These are phyloP conservation scores for Drosophila nebulosa DNA, from an alignment of 1,140 invertebrate species.

Conservation along the genomic window DNA sequence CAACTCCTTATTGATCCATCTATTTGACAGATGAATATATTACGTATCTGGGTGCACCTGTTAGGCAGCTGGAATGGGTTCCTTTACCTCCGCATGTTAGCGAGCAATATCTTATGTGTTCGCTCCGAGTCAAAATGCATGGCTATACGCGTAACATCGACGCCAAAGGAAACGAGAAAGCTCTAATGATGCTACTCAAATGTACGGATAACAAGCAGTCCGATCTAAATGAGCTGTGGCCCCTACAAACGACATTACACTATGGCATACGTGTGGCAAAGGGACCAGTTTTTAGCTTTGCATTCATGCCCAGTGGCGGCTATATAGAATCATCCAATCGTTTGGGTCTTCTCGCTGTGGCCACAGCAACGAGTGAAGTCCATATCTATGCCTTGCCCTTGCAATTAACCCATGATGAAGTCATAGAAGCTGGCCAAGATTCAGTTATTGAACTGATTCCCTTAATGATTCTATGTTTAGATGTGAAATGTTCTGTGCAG, in stretches of 20 bases:
- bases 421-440: background rate
- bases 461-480: conserved; percentile 31
- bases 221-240: background rate
- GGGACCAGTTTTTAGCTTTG: conserved; percentile 52
- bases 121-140: conserved; percentile 33
- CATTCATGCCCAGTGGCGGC: conserved; percentile 71
- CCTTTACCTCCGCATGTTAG: conserved; percentile 43
- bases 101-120: conserved; percentile 62
- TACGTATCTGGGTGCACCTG: conserved; percentile 50
- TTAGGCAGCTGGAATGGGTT: conserved; percentile 57
- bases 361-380: conserved; percentile 19
- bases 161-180: conserved; percentile 2
- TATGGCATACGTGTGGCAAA: conserved; percentile 52
- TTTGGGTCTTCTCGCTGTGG: conserved; percentile 59
- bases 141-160: conserved; percentile 33
- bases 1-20: background rate
- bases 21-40: conserved; percentile 50
- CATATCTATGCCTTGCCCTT: conserved; percentile 63
- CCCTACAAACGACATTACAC: conserved; percentile 28
- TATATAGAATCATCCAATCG: conserved; percentile 57
- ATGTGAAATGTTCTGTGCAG: conserved; percentile 10
- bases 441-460: conserved; percentile 39
- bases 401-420: background rate
- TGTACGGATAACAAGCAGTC: conserved; percentile 2
- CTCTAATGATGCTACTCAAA: conserved; percentile 43